Evolutionary conservation across 2,888 invertebrate genomes (phyloP).

Genomic region (Colostygia pectinataria): DNA sequence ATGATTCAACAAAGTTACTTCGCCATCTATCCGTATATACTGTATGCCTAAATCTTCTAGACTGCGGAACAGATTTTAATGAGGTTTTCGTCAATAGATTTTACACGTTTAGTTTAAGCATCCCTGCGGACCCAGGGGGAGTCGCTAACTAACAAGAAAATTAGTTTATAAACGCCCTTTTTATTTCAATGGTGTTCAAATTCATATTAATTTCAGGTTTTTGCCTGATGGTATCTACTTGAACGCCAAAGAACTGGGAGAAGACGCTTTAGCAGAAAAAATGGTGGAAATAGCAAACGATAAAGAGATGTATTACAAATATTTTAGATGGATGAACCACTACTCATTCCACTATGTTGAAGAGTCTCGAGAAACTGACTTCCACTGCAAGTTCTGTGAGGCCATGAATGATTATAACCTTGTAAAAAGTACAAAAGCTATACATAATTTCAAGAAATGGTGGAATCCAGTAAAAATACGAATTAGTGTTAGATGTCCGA

Average conservation of each 20-base stretch:
- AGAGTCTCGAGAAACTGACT: constrained; percentile 39
- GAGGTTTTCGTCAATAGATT: too few species aligned
- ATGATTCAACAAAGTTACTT: too few species aligned
- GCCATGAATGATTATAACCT: constrained; percentile 35
- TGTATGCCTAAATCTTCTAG: too few species aligned
- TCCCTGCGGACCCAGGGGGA: too few species aligned
- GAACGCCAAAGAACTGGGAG: constrained; percentile 34
- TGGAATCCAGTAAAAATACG: constrained; percentile 36
- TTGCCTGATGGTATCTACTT: too few species aligned
- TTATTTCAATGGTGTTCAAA: too few species aligned
- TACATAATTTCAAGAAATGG: constrained; percentile 35
- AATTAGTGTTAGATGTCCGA: constrained; percentile 15
- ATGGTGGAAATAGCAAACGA: constrained; percentile 40
- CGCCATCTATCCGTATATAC: too few species aligned
- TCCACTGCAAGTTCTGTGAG: constrained; percentile 44
- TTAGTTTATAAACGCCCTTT: too few species aligned
- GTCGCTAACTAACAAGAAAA: too few species aligned
- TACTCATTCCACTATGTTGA: constrained; percentile 38
- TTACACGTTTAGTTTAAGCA: too few species aligned
- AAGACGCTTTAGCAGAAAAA: constrained; percentile 33
- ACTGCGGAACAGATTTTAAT: too few species aligned
- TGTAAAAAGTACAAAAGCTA: constrained; percentile 17
- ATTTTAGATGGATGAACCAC: constrained; percentile 45
- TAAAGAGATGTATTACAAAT: constrained; percentile 37
- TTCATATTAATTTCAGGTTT: too few species aligned